A percentile compares a stretch with the other conserved stretches of the same genome.
Evolutionary conservation across 2,113 vertebrate genomes (phyloP).

Genomic region (Seriola rivoliana): DNA sequence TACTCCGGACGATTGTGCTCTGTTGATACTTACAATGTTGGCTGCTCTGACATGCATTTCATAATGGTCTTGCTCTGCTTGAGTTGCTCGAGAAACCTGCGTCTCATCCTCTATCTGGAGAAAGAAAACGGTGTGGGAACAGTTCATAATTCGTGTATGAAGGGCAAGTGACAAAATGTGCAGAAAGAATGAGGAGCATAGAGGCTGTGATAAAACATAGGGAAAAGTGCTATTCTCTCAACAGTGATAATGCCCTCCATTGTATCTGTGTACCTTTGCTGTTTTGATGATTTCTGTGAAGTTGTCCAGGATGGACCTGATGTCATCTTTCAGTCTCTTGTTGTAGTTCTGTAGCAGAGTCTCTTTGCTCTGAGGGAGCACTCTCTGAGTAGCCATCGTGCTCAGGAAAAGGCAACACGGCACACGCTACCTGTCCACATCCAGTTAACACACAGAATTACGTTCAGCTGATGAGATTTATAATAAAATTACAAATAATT

Average conservation of each 20-base stretch:
- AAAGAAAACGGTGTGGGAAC: background rate
- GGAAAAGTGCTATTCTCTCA: too few species aligned
- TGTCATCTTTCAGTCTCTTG: conserved; percentile 96
- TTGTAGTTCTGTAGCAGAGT: conserved; percentile 96
- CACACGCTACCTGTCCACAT: conserved; percentile 20
- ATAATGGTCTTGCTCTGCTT: conserved; percentile 97
- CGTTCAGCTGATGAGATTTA: background rate
- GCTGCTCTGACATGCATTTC: conserved; percentile 98
- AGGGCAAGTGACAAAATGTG: too few species aligned
- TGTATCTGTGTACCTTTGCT: conserved; percentile 86
- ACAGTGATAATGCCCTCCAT: too few species aligned
- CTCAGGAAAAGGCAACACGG: background rate
- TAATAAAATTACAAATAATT: background rate
- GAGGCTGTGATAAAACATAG: background rate
- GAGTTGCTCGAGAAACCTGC: conserved; percentile 94
- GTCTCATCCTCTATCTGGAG: conserved; percentile 97
- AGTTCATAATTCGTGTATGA: too few species aligned
- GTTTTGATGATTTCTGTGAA: conserved; percentile 97
- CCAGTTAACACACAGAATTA: background rate
- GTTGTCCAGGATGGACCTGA: conserved; percentile 95
- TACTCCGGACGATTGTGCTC: background rate
- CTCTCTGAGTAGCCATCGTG: conserved; percentile 89
- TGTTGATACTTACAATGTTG: conserved; percentile 92
- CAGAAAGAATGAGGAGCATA: background rate
- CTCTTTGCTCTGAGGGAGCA: conserved; percentile 95